Base-by-base conservation (phyloP, 2,888 invertebrate species). In the Actias luna region DNA sequence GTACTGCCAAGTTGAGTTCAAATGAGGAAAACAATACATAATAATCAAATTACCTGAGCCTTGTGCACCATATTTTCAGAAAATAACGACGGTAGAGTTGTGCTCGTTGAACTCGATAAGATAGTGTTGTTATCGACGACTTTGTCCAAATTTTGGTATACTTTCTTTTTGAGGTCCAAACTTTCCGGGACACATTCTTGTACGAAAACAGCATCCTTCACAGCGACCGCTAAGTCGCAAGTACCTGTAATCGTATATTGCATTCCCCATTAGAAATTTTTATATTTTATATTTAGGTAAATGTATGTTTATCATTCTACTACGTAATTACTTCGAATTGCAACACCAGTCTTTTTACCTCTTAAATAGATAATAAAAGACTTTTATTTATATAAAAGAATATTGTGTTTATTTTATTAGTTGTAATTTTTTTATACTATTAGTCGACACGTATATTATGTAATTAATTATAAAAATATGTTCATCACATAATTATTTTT, bases 101-200 rank as follows among this genome's bases (percentile, higher is more conserved):
- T 98, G 59, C 98, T 98, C 0, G 99, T 98, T 0, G 99, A 99
- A 74, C 98, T 98, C 0, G 98, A 98, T 7, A 99, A 80, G 71
- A 99, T 97, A 0, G 96, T 96, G 55, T 94, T 94, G 65, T 95
- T 88, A n/a, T 95, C 95, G 0, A 97, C 94, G 1, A 98, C 90
- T 63, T 94, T 93, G 82, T 99, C 99, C 57, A 99, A 86, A 65
- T 96, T 93, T 63, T 91, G 88, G 85, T 96, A 98, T 8, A 99
- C 94, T 76, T 96, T 95, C 67, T 94, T 94, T 82, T 99, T 99
- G 74, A 98, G 83, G 0, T 97, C 96, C 31, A 99, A 84, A 69
- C 94, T 95, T 89, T 99, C 99, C 1, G 98, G 98, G 1, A 99
- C 96, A 84, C 98, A 98, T 93, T 99, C 99, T 89, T 99, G 97